These are phyloP conservation scores for Chromis chromis DNA, from an alignment of 2,797 vertebrate genomes.

Conservation along the genomic window DNA sequence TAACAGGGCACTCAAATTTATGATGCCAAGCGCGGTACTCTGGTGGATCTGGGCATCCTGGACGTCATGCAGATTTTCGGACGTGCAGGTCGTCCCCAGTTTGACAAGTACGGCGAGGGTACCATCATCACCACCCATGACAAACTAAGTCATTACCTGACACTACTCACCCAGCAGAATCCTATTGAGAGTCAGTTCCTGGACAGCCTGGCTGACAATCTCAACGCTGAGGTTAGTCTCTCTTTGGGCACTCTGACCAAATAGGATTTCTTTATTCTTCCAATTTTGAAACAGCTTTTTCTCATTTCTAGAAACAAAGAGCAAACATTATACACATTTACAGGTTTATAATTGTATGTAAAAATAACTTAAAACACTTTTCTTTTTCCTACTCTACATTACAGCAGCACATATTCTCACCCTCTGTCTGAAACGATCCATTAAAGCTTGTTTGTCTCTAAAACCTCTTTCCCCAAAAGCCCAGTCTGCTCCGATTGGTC, in stretches of 20 bases:
- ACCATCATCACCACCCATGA: slow-evolving; percentile 97
- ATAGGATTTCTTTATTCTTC: not conserved
- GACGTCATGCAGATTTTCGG: slow-evolving; percentile 99
- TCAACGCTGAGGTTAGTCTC: slow-evolving; percentile 93
- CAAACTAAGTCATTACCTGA: slow-evolving; percentile 97
- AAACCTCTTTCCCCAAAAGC: too few species aligned
- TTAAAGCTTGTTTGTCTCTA: too few species aligned
- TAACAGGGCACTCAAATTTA: slow-evolving; percentile 98
- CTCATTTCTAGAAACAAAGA: not conserved
- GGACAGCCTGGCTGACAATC: slow-evolving; percentile 94
- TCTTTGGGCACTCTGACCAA: not conserved
- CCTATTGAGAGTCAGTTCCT: slow-evolving; percentile 98
- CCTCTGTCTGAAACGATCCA: too few species aligned
- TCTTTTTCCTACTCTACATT: too few species aligned
- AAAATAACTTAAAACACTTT: too few species aligned
- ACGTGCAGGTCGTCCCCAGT: slow-evolving; percentile 95
- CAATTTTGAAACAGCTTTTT: not conserved
- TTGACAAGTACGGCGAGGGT: slow-evolving; percentile 96
- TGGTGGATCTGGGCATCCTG: slow-evolving; percentile 98
- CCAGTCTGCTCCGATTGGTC: too few species aligned
- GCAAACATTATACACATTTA: too few species aligned
- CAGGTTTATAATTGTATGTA: too few species aligned
- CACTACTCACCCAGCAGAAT: slow-evolving; percentile 97
- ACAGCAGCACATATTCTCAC: too few species aligned
- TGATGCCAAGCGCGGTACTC: slow-evolving; percentile 94